Base-by-base conservation (phyloP, 2,888 invertebrate genomes). In the Phyllotreta striolata region DNA sequence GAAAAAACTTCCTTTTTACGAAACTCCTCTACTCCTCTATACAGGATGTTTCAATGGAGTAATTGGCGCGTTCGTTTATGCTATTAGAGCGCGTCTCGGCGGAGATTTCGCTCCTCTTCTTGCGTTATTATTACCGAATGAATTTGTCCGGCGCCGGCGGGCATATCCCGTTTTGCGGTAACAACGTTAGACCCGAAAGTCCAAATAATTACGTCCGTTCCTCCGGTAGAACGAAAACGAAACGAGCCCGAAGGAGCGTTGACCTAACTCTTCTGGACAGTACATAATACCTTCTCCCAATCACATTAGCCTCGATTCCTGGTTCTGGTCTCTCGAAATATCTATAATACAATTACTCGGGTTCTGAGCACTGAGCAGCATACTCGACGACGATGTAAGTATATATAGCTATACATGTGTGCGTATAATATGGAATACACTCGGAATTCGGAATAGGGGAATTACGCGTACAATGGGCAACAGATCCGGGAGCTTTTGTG, bases 401-500 rank as follows among this genome's bases (percentile, higher is more conserved):
- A 24, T 24, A 24, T 24, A 24, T 24, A n/a, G n/a, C n/a, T n/a
- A n/a, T n/a, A n/a, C 47, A 40, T 64, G 56, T 66, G 62, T 55
- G 61, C 61, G 58, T 57, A 56, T 61, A 56, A 57, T 62, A 58
- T 55, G 43, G 64, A 72, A 71, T 66, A 68, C 71, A 69, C 70
- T 73, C 69, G 38, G 62, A 62, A 69, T 72, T 71, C 69, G 67
- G 69, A 69, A 58, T 66, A 60, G 60, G 62, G 56, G 67, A 71
- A 72, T 73, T 75, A 73, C 72, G 40, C 37, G 52, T 8, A 52
- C 52, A 52, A 52, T 51, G 51, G 37, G n/a, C n/a, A 14, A n/a
- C 49, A 49, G 35, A 24, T 24, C 24, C 35, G n/a, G 35, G 9
- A 37, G 49, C 24, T 35, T 47, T 35, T 49, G 49, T 35, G 4